These are phyloP conservation scores for Holothuria scabra DNA, from an alignment of 53 echinoderm and acorn worm genomes.

Conservation along the genomic window DNA sequence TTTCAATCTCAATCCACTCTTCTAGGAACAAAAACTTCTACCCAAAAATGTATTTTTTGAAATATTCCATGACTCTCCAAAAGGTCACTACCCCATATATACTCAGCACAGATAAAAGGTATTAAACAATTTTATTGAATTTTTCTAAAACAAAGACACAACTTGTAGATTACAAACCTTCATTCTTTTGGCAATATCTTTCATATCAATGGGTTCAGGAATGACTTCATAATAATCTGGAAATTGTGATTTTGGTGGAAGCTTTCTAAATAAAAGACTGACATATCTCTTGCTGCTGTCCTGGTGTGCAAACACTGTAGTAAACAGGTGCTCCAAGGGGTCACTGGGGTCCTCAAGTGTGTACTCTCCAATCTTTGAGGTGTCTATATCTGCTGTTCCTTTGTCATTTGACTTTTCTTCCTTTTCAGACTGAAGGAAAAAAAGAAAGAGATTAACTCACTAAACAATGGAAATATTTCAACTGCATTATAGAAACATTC, in stretches of 20 bases:
- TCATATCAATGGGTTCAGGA: conserved; percentile 90
- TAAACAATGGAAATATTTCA: no score
- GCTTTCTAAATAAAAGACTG: conserved; percentile 95
- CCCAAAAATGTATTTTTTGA: no score
- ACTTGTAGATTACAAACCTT: conserved; percentile 56
- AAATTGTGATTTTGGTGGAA: conserved; percentile 85
- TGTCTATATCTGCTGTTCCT: neutral
- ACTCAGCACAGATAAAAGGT: no score
- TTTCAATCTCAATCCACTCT: no score
- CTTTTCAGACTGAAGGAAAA: no score
- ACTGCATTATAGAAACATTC: no score
- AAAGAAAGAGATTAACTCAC: no score
- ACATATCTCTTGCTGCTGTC: conserved; percentile 74
- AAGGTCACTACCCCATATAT: no score
- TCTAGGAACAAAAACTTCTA: no score
- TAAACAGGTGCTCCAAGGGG: conserved; percentile 90
- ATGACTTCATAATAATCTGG: conserved; percentile 99
- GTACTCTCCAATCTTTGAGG: conserved; percentile 30
- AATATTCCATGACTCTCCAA: no score
- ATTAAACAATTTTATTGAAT: no score
- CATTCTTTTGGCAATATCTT: conserved; percentile 89
- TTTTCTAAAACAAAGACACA: no score
- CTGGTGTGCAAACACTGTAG: conserved; percentile 80
- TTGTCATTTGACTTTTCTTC: neutral
- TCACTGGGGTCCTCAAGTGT: conserved; percentile 80